Evolutionary conservation across 2,797 vertebrate genomes (phyloP).

Genomic region (Cephalopachus bancanus): DNA sequence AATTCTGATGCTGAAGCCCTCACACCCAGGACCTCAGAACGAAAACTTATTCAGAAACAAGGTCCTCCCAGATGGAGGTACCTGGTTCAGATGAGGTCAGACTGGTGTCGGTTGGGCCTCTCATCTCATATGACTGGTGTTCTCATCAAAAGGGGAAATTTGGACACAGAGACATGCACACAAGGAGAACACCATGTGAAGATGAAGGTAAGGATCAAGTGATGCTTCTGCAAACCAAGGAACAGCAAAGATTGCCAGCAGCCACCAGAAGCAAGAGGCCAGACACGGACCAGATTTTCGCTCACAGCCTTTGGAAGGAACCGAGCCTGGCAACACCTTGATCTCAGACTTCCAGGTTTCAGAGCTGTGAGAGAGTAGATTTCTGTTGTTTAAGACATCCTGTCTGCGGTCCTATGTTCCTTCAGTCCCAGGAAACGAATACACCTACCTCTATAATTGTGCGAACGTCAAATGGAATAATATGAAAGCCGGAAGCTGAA

Average conservation of each 20-base stretch:
- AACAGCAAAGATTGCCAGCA: background rate
- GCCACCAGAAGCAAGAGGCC: no score
- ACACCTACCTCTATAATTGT: fast-evolving
- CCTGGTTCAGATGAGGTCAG: background rate
- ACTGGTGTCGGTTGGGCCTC: no score
- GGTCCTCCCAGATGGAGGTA: background rate
- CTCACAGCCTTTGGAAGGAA: fast-evolving
- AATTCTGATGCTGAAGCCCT: background rate
- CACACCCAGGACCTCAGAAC: background rate
- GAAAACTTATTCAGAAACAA: background rate
- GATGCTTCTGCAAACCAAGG: background rate
- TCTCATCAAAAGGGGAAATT: background rate
- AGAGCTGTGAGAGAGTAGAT: fast-evolving
- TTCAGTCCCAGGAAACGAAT: background rate
- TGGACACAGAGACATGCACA: background rate
- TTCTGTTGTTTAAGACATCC: background rate
- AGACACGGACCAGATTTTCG: fast-evolving
- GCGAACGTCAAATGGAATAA: background rate
- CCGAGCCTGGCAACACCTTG: fast-evolving
- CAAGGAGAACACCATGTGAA: fast-evolving
- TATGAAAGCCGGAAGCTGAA: fast-evolving
- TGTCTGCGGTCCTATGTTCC: background rate
- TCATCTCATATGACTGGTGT: no score
- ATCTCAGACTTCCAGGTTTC: background rate
- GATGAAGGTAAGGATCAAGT: fast-evolving